Percentiles rank a stretch among this genome's conserved stretches.
Evolutionary conservation across 92 coral and sea anemone genomes (phyloP).

Genomic region (Umimayanthus kanabou): DNA sequence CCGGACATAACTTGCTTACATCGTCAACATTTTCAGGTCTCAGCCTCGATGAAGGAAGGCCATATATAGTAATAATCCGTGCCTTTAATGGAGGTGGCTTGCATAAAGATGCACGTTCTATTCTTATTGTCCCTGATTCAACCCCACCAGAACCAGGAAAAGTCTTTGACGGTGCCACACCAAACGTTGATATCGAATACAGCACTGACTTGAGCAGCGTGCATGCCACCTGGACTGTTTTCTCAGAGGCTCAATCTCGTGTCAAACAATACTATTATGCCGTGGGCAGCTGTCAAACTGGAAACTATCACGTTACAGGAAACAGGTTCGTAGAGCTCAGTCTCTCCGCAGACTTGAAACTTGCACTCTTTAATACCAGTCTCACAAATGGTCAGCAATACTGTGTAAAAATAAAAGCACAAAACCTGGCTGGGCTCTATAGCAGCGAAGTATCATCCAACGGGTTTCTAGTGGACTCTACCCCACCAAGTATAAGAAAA

Average conservation of each 20-base stretch:
- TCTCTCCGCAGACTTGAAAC: slow-evolving; percentile 69
- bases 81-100: slow-evolving; percentile 79
- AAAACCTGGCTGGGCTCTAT: slow-evolving; percentile 82
- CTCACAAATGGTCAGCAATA: slow-evolving; percentile 88
- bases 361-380: slow-evolving; percentile 49
- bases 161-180: slow-evolving; percentile 78
- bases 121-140: slow-evolving; percentile 69
- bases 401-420: slow-evolving; percentile 87
- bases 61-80: slow-evolving; percentile 69
- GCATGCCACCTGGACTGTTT: slow-evolving; percentile 80
- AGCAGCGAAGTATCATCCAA: slow-evolving; percentile 76
- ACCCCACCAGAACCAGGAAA: slow-evolving; percentile 77
- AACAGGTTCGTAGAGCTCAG: slow-evolving; percentile 56
- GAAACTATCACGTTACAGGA: slow-evolving; percentile 88
- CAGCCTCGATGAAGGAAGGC: slow-evolving; percentile 57
- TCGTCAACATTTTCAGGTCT: slow-evolving; percentile 70
- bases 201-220: slow-evolving; percentile 65
- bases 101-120: slow-evolving; percentile 71
- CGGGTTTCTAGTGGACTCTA: slow-evolving; percentile 80
- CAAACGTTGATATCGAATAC: slow-evolving; percentile 66
- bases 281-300: slow-evolving; percentile 83
- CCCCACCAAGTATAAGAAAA: slow-evolving; percentile 69
- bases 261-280: slow-evolving; percentile 85
- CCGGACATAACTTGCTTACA: slow-evolving; percentile 64
- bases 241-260: slow-evolving; percentile 66